Evolutionary conservation across 2,113 vertebrate species (phyloP), one percentile per base, ranked within the genome.

Genomic region (Parotia lawesii): DNA sequence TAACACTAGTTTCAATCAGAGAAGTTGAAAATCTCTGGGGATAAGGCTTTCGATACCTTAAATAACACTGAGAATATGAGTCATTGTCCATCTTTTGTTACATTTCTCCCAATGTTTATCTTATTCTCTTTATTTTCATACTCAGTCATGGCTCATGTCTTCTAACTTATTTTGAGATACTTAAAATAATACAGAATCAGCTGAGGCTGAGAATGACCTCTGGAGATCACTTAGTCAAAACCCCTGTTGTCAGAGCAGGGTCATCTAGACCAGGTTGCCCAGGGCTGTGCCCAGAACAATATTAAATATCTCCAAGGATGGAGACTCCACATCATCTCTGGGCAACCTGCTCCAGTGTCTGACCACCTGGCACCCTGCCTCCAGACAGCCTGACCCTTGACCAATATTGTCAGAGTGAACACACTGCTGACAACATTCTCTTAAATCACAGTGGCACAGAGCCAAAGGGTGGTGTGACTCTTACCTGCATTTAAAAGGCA

Each of bases 351-450:
- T 83, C 17, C 35, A 16, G 11, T 29, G 12, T 62, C 29, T 66
- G 64, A 58, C 13, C 27, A 65, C 25, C 20, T 38, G 38, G 54
- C 16, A 48, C 16, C 9, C 21, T 42, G 10, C 9, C 23, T 7
- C 23, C 3, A 9, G 45, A n/a, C 25, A 33, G 10, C 31, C 47
- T 76, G 24, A 3, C 16, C 35, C 31, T 45, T 50, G 45, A 15
- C 12, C 3, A 2, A 1, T 22, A 9, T 0, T 67, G 25, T 35
- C 28, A 71, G 28, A 5, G 3, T 33, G 66, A 38, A 3, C 35
- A 72, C 24, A 13, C 11, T 42, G 62, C 56, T 51, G 17, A 31
- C 14, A 25, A 1, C 9, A 2, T 8, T 53, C 40, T 66, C n/a
- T 25, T 28, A 75, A 62, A 79, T 45, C 16, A 6, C 2, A 6